Base-by-base conservation (phyloP, 37 sponge, comb jelly and placozoan genomes). In the Petrosia ficiformis region DNA sequence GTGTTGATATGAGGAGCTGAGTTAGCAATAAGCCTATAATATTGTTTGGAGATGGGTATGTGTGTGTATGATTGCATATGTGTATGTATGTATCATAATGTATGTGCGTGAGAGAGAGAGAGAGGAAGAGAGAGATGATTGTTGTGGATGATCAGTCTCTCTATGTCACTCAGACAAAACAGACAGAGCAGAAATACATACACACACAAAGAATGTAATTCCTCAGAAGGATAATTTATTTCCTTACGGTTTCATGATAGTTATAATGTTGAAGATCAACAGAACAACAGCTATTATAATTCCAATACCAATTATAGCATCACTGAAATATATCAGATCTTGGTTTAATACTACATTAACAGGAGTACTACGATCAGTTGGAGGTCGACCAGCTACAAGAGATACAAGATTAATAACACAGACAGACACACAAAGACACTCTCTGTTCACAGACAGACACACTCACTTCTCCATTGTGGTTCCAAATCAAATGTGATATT, bases 1-100 rank as follows among this genome's bases (percentile, higher is more conserved):
- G 63, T 85, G 68, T 84, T 84, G 44, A 90, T 77, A 42, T 65
- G 67, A 0, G 91, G 91, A 41, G 87, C 82, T 31, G 91, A 81
- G 57, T 83, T 70, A 21, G 78, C 65, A 14, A 89, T 78, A 5
- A 89, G 74, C 19, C 89, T 89, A 76, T 22, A 68, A 10, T 73
- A 3, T 38, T 3, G n/a, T n/a, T n/a, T n/a, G 69, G 36, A 2
- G 24, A 36, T 36, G 36, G 19, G 0, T 11, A 70, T 28, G 30
- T 31, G 30, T 24, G n/a, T n/a, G n/a, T n/a, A n/a, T n/a, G n/a
- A n/a, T n/a, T n/a, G n/a, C n/a, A n/a, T n/a, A n/a, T n/a, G n/a
- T n/a, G n/a, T n/a, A n/a, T n/a, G n/a, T n/a, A n/a, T n/a, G n/a
- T n/a, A n/a, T n/a, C n/a, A n/a, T n/a, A n/a, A n/a, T n/a, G n/a